Base-by-base conservation (phyloP, 2,113 vertebrate genomes). In the Penelope pileata region DNA sequence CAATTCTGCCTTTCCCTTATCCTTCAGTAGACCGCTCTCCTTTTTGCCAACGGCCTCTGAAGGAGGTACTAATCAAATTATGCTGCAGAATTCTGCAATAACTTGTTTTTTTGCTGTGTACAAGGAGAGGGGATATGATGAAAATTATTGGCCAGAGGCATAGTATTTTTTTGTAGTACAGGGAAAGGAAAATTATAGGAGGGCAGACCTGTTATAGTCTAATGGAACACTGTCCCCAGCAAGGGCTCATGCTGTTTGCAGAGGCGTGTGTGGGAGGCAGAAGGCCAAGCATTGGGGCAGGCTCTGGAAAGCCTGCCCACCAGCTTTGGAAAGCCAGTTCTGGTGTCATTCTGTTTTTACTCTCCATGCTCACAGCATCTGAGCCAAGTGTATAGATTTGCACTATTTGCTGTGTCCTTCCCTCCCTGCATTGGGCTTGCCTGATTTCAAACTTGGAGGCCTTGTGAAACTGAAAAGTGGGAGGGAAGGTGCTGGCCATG, bases 61-160 rank as follows among this genome's bases (percentile, higher is more conserved):
- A 94, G 58, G 51, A 95, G 34, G 16, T 70, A 82, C 75, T 82
- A 86, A 96, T 77, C 58, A 91, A 58, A 48, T 94, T 88, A 82
- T 74, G 74, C 4, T 9, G 27, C 38, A 82, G 83, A 91, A 80
- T 91, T 93, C 86, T 82, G 53, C 74, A 94, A 69, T 83, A 94
- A 78, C 74, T 32, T 83, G 27, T 64, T 88, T 27, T 60, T 63
- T 93, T 93, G 17, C 19, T 94, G 86, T 76, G 42, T 89, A 76
- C 1, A 3, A 63, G 53, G 23, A 93, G 73, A 1, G 3, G 12
- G 10, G 26, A 79, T 83, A 90, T 60, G 13, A 75, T 73, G 43
- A 92, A 70, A 81, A 89, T 90, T 92, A 50, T 69, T 83, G 81
- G 62, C 75, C 74, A 69, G 75, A 72, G 85, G 74, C 4, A 0